Base-by-base conservation (phyloP, 2,888 invertebrate species). In the Chrysopilus asiliformis region DNA sequence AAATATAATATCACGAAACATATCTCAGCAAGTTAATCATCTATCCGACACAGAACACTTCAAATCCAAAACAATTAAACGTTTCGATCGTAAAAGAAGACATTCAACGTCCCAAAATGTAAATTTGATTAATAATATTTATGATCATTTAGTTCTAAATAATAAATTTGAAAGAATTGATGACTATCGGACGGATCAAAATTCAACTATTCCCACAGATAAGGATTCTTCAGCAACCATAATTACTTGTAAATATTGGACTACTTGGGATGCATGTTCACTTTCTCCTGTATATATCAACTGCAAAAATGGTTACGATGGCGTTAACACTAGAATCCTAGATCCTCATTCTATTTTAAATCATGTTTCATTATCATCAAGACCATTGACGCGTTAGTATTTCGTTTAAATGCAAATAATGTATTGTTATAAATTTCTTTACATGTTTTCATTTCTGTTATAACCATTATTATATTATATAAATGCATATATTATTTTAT, bases 51-150 rank as follows among this genome's bases (percentile, higher is more conserved):
- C 17, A 26, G 13, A 34, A 34, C 12, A 26, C 10, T 32, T 17
- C 31, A 14, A 20, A 14, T 26, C 7, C 13, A 16, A 38, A 33
- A 33, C 30, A 14, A 38, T 40, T 1, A 48, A 47, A 38, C 57
- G 54, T 30, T 63, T 62, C 41, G 70, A 70, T 58, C 71, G 73
- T 50, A 74, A 73, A 60, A 68, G 73, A 38, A 68, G 73, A 7
- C 73, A 72, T 60, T 67, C 66, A 32, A 63, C 62, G 56, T 68
- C 55, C 34, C 55, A 56, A 49, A 53, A 53, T 40, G 46, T 46
- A 25, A 43, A 45, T 22, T 48, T 28, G 9, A 28, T 9, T 4
- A 38, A 45, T 32, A 32, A 38, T 34, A 27, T 32, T 18, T 17
- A 22, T 36, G 36, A 34, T 10, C 24, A 18, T 6, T 16, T 33